Evolutionary conservation across 2,888 invertebrate genomes (phyloP).

Genomic region (Nycteola revayana): DNA sequence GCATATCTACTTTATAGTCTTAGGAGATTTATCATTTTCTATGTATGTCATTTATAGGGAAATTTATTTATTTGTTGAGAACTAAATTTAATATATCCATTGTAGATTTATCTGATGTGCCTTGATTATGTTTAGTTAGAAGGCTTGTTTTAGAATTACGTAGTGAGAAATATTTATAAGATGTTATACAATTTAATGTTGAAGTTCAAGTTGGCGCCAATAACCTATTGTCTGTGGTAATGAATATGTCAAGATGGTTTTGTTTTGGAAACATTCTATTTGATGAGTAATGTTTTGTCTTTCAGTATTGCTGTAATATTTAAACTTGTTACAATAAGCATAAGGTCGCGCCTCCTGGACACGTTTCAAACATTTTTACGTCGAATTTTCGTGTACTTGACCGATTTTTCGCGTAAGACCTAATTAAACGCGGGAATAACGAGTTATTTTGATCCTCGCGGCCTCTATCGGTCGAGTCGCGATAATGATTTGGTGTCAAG

Average conservation of each 20-base stretch:
- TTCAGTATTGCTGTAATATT: conserved; percentile 30
- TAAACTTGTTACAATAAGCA: conserved; percentile 32
- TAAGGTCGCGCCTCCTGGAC: conserved; percentile 54
- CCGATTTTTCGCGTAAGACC: conserved; percentile 71
- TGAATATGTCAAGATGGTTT: conserved; percentile 53
- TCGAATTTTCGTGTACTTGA: conserved; percentile 60
- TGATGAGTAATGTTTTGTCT: conserved; percentile 54
- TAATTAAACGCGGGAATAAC: conserved; percentile 55
- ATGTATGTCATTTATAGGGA: too few species aligned
- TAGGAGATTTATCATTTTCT: too few species aligned
- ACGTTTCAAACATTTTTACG: conserved; percentile 51
- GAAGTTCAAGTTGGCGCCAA: conserved; percentile 54
- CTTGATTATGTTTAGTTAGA: too few species aligned
- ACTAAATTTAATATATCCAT: too few species aligned
- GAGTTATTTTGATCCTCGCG: conserved; percentile 64
- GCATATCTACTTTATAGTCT: conserved; percentile 9
- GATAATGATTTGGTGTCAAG: conserved; percentile 79
- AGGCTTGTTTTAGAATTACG: neutral
- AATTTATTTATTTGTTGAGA: too few species aligned
- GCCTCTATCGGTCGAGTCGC: conserved; percentile 68
- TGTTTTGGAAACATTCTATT: conserved; percentile 62
- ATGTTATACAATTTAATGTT: conserved; percentile 31
- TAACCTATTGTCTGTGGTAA: conserved; percentile 52
- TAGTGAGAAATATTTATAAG: conserved; percentile 26
- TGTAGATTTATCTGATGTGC: too few species aligned